Percentiles rank a stretch among this genome's conserved stretches.
Evolutionary conservation across 1,140 invertebrate genomes (phyloP).

Genomic region (Drosophila neocordata): DNA sequence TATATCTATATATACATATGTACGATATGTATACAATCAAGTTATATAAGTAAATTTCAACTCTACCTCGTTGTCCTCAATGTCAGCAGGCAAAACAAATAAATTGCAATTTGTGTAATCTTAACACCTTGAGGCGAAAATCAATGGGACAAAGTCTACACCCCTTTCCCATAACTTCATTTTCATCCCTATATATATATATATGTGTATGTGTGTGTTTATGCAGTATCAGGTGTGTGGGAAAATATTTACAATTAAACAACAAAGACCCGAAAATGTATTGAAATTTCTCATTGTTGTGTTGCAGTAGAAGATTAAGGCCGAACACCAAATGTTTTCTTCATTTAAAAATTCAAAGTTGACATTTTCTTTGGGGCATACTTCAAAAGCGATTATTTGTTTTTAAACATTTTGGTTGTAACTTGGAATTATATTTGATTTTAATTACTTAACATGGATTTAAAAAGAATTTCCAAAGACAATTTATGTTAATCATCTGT

Average conservation of each 20-base stretch:
- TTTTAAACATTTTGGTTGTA: slow-evolving; percentile 16
- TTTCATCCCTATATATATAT: slow-evolving; percentile 16
- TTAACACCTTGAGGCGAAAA: slow-evolving; percentile 75
- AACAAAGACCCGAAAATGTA: slow-evolving; percentile 58
- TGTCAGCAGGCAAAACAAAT: slow-evolving; percentile 70
- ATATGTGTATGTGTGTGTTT: slow-evolving; percentile 34
- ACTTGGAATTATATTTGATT: slow-evolving; percentile 64
- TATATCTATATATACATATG: neutral
- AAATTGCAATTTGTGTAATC: slow-evolving; percentile 80
- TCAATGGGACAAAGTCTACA: slow-evolving; percentile 54
- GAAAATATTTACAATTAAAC: slow-evolving; percentile 78
- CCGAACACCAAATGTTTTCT: slow-evolving; percentile 24
- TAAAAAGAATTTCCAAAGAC: neutral
- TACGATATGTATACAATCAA: neutral
- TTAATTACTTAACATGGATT: slow-evolving; percentile 50
- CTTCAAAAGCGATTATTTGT: slow-evolving; percentile 5
- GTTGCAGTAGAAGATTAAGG: slow-evolving; percentile 1
- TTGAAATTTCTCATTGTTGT: slow-evolving; percentile 45
- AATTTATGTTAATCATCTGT: neutral
- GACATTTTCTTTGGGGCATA: slow-evolving; percentile 27
- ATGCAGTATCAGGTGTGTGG: slow-evolving; percentile 65
- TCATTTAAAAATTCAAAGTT: slow-evolving; percentile 35
- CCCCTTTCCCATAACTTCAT: slow-evolving; percentile 6
- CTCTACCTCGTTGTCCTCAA: slow-evolving; percentile 54
- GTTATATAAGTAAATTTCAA: slow-evolving; percentile 51